phyloP scores from a whole-genome alignment of 2,888 invertebrate species.

The Tanypteryx hageni region DNA sequence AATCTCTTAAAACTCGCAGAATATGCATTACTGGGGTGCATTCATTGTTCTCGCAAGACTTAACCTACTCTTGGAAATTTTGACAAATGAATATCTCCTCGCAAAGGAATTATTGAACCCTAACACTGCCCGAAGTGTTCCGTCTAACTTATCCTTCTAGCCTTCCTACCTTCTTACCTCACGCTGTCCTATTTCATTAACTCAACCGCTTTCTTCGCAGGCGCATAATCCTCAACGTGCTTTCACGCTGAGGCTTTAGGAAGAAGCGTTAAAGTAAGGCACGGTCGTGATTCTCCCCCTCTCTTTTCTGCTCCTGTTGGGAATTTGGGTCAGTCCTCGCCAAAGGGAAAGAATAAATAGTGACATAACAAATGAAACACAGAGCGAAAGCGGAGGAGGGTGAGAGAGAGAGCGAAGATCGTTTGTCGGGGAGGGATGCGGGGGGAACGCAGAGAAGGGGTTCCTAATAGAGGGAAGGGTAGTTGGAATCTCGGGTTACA shows the following conservation, averaged over 20 bases:
- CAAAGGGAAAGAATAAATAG: neutral
- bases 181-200: too few relatives aligned
- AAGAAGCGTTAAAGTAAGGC: too few relatives aligned
- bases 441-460: too few relatives aligned
- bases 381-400: neutral
- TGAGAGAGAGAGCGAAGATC: too few relatives aligned
- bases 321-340: constrained; percentile 15
- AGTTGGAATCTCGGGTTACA: too few relatives aligned
- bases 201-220: too few relatives aligned
- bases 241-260: neutral
- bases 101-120: neutral
- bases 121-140: neutral
- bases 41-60: constrained; percentile 9
- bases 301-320: neutral
- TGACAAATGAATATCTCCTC: constrained; percentile 43
- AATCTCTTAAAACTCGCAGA: too few relatives aligned
- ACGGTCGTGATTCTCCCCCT: too few relatives aligned
- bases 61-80: constrained; percentile 20
- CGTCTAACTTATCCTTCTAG: neutral
- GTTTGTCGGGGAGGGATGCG: too few relatives aligned
- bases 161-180: too few relatives aligned
- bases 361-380: constrained; percentile 23
- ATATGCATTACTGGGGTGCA: neutral
- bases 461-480: neutral
- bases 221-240: too few relatives aligned